Conservation (phyloP, 2,797 vertebrate genomes). For the Arrhamphus sclerolepis region DNA sequence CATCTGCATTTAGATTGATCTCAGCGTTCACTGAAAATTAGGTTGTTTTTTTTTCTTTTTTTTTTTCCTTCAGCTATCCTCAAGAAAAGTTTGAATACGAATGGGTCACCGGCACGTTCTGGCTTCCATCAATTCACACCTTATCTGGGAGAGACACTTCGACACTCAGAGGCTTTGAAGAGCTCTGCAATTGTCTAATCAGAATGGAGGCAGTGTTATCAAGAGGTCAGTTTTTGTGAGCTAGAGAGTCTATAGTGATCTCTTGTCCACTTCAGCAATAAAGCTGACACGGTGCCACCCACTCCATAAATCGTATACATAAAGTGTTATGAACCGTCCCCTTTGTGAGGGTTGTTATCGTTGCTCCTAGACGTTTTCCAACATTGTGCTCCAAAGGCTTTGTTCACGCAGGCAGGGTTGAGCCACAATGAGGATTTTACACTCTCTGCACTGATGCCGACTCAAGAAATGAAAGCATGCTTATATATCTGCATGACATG, state of each 20-base stretch:
- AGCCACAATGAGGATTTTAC: slow-evolving; percentile 34
- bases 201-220: slow-evolving; percentile 36
- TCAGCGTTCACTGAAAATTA: slow-evolving; percentile 3
- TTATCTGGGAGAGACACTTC: slow-evolving; percentile 24
- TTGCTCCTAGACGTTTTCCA: slow-evolving; percentile 36
- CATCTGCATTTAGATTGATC: slow-evolving; percentile 13
- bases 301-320: slow-evolving; percentile 57
- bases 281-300: slow-evolving; percentile 47
- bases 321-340: slow-evolving; percentile 59
- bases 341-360: slow-evolving; percentile 53
- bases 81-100: slow-evolving; percentile 10
- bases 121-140: slow-evolving; percentile 44
- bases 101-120: neutral
- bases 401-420: slow-evolving; percentile 18
- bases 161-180: neutral
- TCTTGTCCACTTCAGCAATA: slow-evolving; percentile 43
- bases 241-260: slow-evolving; percentile 41
- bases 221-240: slow-evolving; percentile 41
- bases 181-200: slow-evolving; percentile 30
- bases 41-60: too few species aligned
- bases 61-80: slow-evolving; percentile 33
- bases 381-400: slow-evolving; percentile 46
- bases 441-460: slow-evolving; percentile 35
- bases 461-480: slow-evolving; percentile 37
- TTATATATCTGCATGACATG: slow-evolving; percentile 23